Evolutionary conservation across 2,888 invertebrate species (phyloP).

Genomic region (Caenorhabditis sp.): DNA sequence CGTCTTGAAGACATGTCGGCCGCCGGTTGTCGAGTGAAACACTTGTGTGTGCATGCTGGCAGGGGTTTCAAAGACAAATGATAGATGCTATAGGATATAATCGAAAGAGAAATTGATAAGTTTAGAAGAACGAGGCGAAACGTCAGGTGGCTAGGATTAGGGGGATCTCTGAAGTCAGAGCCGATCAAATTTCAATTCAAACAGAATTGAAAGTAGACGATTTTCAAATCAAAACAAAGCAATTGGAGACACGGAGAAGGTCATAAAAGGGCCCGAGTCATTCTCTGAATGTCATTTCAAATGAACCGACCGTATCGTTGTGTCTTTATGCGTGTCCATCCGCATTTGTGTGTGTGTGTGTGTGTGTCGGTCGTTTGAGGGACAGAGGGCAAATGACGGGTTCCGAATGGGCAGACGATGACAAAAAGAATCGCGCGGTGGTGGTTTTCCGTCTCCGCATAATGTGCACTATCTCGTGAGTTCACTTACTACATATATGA

Average conservation of each 20-base stretch:
- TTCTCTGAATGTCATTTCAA: constrained; percentile 29
- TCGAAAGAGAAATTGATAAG: constrained; percentile 6
- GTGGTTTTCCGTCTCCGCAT: constrained; percentile 23
- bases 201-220: not conserved
- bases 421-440: constrained; percentile 47
- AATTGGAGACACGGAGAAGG: not conserved
- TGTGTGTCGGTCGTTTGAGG: constrained; percentile 43
- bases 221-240: constrained; percentile 2
- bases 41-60: not conserved
- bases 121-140: constrained; percentile 19
- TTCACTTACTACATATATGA: constrained; percentile 49
- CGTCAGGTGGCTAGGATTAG: constrained; percentile 48
- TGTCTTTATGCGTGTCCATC: constrained; percentile 12
- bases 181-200: constrained; percentile 47
- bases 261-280: not conserved
- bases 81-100: too few species aligned
- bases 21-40: not conserved
- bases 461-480: constrained; percentile 14
- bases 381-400: constrained; percentile 51
- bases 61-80: not conserved
- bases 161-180: constrained; percentile 21
- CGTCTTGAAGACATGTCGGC: constrained; percentile 9
- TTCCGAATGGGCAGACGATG: constrained; percentile 46
- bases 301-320: constrained; percentile 51
- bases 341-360: constrained; percentile 11